Evolutionary conservation across 2,113 vertebrate genomes (phyloP).

Genomic region (Poeciliopsis prolifica): DNA sequence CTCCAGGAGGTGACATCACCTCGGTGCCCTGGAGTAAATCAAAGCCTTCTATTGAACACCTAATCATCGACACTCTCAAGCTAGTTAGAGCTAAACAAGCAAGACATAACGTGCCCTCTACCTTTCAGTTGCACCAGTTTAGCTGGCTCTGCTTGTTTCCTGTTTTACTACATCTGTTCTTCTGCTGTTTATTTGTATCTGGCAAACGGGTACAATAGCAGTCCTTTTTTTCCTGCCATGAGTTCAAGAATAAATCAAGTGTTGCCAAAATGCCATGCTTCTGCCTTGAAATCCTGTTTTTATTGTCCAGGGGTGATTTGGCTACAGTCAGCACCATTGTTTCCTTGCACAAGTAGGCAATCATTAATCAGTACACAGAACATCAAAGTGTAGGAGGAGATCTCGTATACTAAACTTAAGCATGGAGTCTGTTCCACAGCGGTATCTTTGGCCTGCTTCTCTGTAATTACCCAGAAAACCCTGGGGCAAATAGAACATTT

Average conservation of each 20-base stretch:
- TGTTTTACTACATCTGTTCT: no score
- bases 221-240: no score
- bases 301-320: not conserved
- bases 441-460: slow-evolving; percentile 50
- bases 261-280: not conserved
- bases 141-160: no score
- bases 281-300: not conserved
- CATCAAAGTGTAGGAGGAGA: slow-evolving; percentile 36
- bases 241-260: not conserved
- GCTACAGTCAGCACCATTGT: slow-evolving; percentile 1
- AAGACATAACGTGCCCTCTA: not conserved
- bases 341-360: slow-evolving; percentile 37
- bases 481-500: slow-evolving; percentile 61
- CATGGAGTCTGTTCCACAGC: slow-evolving; percentile 46
- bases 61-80: not conserved
- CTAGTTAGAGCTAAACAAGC: not conserved
- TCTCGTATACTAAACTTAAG: slow-evolving; percentile 21
- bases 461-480: slow-evolving; percentile 75
- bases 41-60: not conserved
- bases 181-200: not conserved
- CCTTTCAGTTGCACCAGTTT: no score
- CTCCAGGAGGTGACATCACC: not conserved
- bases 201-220: not conserved
- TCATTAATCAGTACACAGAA: slow-evolving; percentile 57
- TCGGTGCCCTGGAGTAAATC: no score